Evolutionary conservation across 2,113 vertebrate genomes (phyloP).

Genomic region (Ahaetulla prasina): DNA sequence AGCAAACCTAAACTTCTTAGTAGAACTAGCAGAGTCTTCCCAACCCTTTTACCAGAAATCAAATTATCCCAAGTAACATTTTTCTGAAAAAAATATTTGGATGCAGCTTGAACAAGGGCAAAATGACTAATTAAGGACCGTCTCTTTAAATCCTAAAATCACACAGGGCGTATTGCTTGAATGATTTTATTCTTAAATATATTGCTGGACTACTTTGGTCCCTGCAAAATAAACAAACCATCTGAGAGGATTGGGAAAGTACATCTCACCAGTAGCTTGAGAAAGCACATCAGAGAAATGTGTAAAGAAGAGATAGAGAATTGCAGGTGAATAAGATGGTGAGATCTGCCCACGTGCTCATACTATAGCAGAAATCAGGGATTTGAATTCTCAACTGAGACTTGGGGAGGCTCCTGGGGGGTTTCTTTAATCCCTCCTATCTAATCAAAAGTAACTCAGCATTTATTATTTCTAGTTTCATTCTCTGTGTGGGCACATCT

Average conservation of each 20-base stretch:
- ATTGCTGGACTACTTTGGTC: background rate
- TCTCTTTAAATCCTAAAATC: background rate
- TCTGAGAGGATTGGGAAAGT: background rate
- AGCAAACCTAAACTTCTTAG: background rate
- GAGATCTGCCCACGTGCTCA: background rate
- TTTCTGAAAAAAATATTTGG: background rate
- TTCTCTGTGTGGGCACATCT: background rate
- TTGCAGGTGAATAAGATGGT: background rate
- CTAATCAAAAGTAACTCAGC: background rate
- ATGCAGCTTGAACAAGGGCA: background rate
- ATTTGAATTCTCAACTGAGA: background rate
- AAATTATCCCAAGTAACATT: background rate
- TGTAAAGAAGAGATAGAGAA: background rate
- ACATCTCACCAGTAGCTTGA: background rate
- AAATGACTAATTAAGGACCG: background rate
- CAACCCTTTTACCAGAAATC: too few species aligned
- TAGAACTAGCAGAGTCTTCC: background rate
- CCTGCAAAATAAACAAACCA: background rate
- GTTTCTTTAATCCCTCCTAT: background rate
- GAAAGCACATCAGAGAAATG: background rate
- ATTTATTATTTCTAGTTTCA: background rate
- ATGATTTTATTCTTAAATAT: background rate
- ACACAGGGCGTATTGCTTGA: background rate
- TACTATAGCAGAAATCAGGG: background rate
- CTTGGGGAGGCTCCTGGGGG: background rate